Base-by-base conservation (phyloP, 1,140 invertebrate genomes). In the Drosophila subobscura region DNA sequence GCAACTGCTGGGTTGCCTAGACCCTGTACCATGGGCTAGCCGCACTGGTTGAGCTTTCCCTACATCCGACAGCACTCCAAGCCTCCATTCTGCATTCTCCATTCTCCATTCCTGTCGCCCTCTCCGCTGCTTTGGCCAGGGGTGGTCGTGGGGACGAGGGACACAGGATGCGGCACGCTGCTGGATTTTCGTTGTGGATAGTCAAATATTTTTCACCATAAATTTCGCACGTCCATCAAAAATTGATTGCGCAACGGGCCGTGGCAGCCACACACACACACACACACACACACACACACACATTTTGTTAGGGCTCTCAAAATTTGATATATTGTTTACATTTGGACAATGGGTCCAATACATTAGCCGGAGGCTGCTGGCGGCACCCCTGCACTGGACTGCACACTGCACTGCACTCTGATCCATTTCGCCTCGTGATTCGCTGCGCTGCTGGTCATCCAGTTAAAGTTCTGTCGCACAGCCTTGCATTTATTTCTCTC, bases 151-250 rank as follows among this genome's bases (percentile, higher is more conserved):
- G 22, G 20, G 40, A 33, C 33, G 27, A 37, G 29, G 65, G 44
- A 54, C 55, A 14, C 22, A 29, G 33, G 20, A 3, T 50, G 46
- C 41, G 53, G 23, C 12, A 4, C 33, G 27, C 7, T 41, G 23
- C 22, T 16, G 50, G 47, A 67, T 67, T 67, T 81, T 89, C 83
- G 83, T 83, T 88, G 83, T 88, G 83, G 78, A 88, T 88, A 88
- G 78, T 75, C 80, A 88, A 88, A 88, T 88, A 88, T 88, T 78
- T 85, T 88, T 83, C 75, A 77, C 83, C 83, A 88, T 88, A 88
- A 88, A 88, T 88, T 88, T 88, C 83, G 83, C 83, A 88, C 83
- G 83, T 83, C 83, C 84, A 88, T 88, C 83, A 88, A 88, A 83
- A 88, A 88, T 88, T 88, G 78, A 88, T 88, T 88, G 83, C 50